phyloP scores from a whole-genome alignment of 1,140 invertebrate genomes.

The Orussus abietinus region DNA sequence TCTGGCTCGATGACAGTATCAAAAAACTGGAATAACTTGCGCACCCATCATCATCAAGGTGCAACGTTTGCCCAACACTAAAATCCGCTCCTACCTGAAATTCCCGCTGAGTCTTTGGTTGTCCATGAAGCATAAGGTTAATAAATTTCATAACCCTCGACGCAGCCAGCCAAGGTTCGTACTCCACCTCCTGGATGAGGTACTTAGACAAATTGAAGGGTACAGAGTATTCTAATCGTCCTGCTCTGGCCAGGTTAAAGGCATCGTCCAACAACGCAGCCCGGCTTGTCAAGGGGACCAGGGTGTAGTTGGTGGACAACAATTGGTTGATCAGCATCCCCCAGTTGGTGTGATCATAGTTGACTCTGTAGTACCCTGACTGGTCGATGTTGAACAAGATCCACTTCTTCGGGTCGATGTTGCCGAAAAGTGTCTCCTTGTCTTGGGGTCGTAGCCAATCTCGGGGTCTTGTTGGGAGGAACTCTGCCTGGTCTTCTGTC shows the following conservation, averaged over 20 bases:
- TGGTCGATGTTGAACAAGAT: slow-evolving; percentile 51
- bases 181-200: slow-evolving; percentile 52
- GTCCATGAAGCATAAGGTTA: slow-evolving; percentile 32
- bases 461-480: slow-evolving; percentile 41
- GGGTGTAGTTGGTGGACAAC: slow-evolving; percentile 20
- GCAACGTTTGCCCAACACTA: too few species aligned
- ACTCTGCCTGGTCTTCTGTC: slow-evolving; percentile 31
- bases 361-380: slow-evolving; percentile 56
- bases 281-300: slow-evolving; percentile 52
- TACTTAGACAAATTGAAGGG: slow-evolving; percentile 54
- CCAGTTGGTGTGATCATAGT: slow-evolving; percentile 57
- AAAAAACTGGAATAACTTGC: not conserved
- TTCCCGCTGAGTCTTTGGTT: slow-evolving; percentile 7
- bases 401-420: slow-evolving; percentile 41
- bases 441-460: slow-evolving; percentile 47
- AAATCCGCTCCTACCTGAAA: slow-evolving; percentile 29
- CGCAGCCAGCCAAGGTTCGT: slow-evolving; percentile 57
- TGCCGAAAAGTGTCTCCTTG: slow-evolving; percentile 9
- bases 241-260: slow-evolving; percentile 54
- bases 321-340: slow-evolving; percentile 42
- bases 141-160: slow-evolving; percentile 33
- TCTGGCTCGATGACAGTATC: not conserved
- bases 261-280: slow-evolving; percentile 63
- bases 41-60: slow-evolving; percentile 10
- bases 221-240: slow-evolving; percentile 44